Evolutionary conservation across 2,113 vertebrate genomes (phyloP).

Genomic region (Embiotoca jacksoni): DNA sequence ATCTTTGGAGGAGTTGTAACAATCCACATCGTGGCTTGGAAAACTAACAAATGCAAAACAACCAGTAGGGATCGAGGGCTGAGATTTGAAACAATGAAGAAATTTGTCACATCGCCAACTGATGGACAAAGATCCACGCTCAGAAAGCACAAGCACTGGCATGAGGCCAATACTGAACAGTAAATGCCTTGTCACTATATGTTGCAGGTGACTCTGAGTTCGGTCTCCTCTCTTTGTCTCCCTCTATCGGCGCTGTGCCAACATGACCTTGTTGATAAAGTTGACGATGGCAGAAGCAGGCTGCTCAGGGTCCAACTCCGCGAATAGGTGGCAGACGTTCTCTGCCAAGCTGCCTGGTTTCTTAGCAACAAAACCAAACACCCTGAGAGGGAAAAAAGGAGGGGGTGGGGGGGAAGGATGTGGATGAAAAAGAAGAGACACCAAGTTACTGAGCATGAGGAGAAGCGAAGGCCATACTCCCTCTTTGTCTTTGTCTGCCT

Average conservation of each 20-base stretch:
- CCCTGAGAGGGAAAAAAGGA: slow-evolving; percentile 73
- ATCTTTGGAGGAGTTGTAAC: slow-evolving; percentile 37
- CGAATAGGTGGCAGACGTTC: slow-evolving; percentile 94
- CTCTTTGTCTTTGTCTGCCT: neutral
- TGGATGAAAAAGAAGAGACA: neutral
- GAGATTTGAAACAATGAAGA: neutral
- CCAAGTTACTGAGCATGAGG: neutral
- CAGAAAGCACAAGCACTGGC: no score
- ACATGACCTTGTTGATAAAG: slow-evolving; percentile 95
- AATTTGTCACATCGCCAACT: no score
- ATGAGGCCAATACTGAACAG: no score
- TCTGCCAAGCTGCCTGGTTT: slow-evolving; percentile 90
- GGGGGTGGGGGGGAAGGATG: neutral
- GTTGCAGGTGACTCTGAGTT: no score
- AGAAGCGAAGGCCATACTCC: no score
- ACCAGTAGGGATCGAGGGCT: slow-evolving; percentile 3
- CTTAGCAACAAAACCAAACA: slow-evolving; percentile 94
- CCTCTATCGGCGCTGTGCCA: slow-evolving; percentile 85
- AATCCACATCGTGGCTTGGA: slow-evolving; percentile 13
- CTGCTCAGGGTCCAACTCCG: slow-evolving; percentile 93
- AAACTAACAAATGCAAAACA: neutral
- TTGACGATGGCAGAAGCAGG: slow-evolving; percentile 92
- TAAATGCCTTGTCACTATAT: no score
- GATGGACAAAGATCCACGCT: no score
- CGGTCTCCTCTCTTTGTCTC: neutral